Evolutionary conservation across 2,113 vertebrate genomes (phyloP), one percentile per base, ranked within the genome.

Genomic region (Tragelaphus scriptus): DNA sequence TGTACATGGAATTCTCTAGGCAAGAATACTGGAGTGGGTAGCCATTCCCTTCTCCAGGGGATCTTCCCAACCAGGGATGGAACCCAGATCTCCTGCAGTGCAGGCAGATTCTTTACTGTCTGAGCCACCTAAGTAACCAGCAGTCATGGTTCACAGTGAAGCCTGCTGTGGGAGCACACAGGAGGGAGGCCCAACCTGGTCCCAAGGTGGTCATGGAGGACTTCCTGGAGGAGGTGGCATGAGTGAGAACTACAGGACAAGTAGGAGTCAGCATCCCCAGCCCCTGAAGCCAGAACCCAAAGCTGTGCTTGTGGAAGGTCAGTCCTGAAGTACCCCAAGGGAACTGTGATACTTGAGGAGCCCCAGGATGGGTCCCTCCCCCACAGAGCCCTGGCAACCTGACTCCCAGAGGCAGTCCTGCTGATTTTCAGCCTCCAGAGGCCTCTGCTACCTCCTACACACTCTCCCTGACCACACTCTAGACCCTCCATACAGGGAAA

Each of bases 191-290:
- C 93, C 32, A 16, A n/a, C 32, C 36, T 0, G 0, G 19, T 58
- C 19, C 61, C 13, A 9, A 26, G 11, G 86, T 71, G 19, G 32
- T 53, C 95, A 90, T 75, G 36, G 59, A 96, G 65, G 90, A 65
- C 94, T 97, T 95, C 63, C 47, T 32, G 21, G 59, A 91, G 53
- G 88, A 92, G 75, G 58, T 14, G n/a, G 12, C 10, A 30, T 85
- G 59, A 75, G n/a, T n/a, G 77, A 93, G 58, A 86, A 5, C 28
- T 81, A 58, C 40, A 26, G 19, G 26, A 47, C 28, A 7, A 85
- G 19, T 1, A 84, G 44, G 28, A 61, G 19, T 49, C 7, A 13
- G 32, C 0, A 9, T 63, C 49, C 8, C 58, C 28, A 40, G 21
- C 12, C 63, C 17, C 40, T 55, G 47, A 51, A 58, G 86, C 28